Evolutionary conservation across 2,888 invertebrate genomes (phyloP), one percentile per base, ranked within the genome.

Genomic region (Aphidius colemani): DNA sequence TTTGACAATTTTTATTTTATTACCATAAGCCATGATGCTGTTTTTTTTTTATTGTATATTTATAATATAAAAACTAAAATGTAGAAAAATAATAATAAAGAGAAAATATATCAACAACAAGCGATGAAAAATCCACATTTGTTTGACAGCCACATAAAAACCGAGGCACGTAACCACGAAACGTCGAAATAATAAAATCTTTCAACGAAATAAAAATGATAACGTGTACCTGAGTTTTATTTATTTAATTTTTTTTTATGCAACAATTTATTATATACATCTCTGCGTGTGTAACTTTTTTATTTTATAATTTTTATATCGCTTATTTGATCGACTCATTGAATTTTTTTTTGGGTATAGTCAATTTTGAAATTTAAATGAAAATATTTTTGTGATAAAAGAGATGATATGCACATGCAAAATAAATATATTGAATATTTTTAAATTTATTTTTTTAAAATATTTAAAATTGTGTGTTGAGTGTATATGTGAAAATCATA

Each of bases 151-250:
- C 51, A 56, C 45, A 57, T 44, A 49, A 43, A 56, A 30, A 46
- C 44, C 30, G 51, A 61, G 44, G 65, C 61, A 65, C 61, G 61
- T 65, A 61, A 65, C 64, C 64, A 48, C 64, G 50, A 60, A 60
- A 63, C 59, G 63, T 60, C 56, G 56, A 60, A 64, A 64, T 64
- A 64, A 64, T 64, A 64, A 64, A 64, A 64, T 64, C 60, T 55
- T 44, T 57, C 64, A 56, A 45, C 55, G 60, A 64, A 63, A 55
- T 45, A 50, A 64, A 60, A 64, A 64, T 61, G 60, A 64, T 61
- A 63, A 64, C 60, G 51, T 13, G 60, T 55, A 48, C 18, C 60
- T 39, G 18, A 18, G 41, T 59, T 41, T 43, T 45, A 53, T 40
- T 30, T 30, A 3, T 3, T 30, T 30, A 5, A 3, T 30, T 18